Base-by-base conservation (phyloP, 1,140 invertebrate genomes). In the Trichogramma pretiosum region DNA sequence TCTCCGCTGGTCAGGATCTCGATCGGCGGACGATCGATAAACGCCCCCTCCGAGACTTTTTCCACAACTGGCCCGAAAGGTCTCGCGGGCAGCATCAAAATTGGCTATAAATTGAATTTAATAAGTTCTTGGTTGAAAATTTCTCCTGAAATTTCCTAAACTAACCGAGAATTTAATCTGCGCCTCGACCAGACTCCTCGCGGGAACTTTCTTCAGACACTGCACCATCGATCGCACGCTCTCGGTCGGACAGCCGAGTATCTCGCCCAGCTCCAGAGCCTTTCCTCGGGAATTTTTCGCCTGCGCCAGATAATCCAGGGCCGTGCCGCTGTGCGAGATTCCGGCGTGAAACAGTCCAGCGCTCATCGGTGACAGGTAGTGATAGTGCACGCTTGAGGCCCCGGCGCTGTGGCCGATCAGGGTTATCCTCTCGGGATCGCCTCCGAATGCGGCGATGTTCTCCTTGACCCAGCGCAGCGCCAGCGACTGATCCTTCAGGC, bases 381-480 rank as follows among this genome's bases (percentile, higher is more conserved):
- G 82, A 58, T 80, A 75, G 53, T 77, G 74, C 7, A 76, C 73
- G 39, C 73, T 76, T 1, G 67, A 70, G 37, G 67, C 75, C 18
- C 75, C 77, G 1, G 76, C 75, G 36, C 73, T 76, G 4, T 73
- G 51, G 36, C 76, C 75, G 5, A 69, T 58, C 0, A 78, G 45
- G 4, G 74, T 76, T 7, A 78, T 64, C 9, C 59, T 68, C 9
- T 73, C 61, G 7, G 72, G 62, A 58, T 77, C 69, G 17, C 76
- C 75, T 24, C 73, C 73, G 48, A 78, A 78, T 50, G 60, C 64
- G 39, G 66, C 59, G 24, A 76, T 74, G 53, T 78, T 75, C n/a
- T 76, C 74, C 56, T 57, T 67, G 5, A 81, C 63, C 80, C 79
- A 82, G 64, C 57, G 74, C 1, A 82, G 48, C 5, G 78, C 79